Conservation (phyloP, 2,113 vertebrate genomes). For the Candoia aspera region DNA sequence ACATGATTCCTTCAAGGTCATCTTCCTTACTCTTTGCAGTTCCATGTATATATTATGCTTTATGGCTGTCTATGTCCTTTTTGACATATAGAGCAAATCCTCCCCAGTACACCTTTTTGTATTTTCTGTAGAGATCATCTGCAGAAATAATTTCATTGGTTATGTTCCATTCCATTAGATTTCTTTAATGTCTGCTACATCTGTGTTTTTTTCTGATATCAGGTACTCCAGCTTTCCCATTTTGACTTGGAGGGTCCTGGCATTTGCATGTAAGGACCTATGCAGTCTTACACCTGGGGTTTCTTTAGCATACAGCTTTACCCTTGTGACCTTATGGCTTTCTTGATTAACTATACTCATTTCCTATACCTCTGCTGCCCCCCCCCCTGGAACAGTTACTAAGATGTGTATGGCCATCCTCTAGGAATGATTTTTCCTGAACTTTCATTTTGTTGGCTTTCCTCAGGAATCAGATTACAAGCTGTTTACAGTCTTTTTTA, state of each 20-base stretch:
- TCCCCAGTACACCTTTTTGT: not conserved
- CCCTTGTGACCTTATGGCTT: not conserved
- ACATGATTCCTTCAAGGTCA: too few relatives aligned
- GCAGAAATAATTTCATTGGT: not conserved
- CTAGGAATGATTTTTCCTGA: not conserved
- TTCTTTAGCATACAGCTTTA: not conserved
- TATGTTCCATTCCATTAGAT: not conserved
- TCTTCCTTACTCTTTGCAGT: not conserved
- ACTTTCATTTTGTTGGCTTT: not conserved
- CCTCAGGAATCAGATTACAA: not conserved
- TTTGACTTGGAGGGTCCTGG: not conserved
- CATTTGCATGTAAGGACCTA: not conserved
- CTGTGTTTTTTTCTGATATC: not conserved
- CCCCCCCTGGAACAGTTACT: not conserved
- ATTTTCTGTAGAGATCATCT: not conserved
- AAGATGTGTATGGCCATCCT: not conserved
- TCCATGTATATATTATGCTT: not conserved
- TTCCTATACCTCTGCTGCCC: not conserved
- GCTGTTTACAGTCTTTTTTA: not conserved
- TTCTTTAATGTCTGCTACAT: not conserved
- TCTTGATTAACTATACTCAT: not conserved
- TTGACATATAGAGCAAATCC: not conserved
- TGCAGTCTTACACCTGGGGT: not conserved
- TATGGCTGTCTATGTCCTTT: not conserved
- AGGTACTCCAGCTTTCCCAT: not conserved